These are phyloP conservation scores for Folsomia candida DNA, from an alignment of 2,888 invertebrate species.

Conservation along the genomic window DNA sequence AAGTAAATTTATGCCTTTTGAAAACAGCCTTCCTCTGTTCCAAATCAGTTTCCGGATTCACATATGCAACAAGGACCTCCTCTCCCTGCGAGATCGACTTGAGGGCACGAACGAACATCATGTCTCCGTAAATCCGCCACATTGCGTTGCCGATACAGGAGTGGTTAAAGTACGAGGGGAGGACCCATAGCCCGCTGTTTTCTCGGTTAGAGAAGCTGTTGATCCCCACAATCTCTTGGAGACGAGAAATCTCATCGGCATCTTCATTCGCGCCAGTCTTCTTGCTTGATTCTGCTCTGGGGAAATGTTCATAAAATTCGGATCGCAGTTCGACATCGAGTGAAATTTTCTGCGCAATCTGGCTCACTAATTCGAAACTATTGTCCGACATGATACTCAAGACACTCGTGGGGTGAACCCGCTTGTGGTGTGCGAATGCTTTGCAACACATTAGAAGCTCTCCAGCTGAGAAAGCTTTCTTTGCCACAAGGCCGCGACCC, in stretches of 20 bases:
- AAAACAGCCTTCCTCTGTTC: background rate
- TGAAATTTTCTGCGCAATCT: background rate
- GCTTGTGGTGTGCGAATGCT: conserved; percentile 14
- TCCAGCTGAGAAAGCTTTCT: conserved; percentile 14
- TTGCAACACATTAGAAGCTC: conserved; percentile 14
- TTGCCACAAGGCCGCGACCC: conserved; percentile 19
- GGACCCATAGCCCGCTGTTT: conserved; percentile 11
- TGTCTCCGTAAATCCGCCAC: conserved; percentile 16
- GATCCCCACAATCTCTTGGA: background rate
- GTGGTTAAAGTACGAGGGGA: conserved; percentile 16
- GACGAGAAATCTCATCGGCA: too few species aligned
- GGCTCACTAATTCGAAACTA: background rate
- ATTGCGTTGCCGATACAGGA: conserved; percentile 12
- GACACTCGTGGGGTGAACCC: too few species aligned
- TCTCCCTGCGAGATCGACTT: conserved; percentile 13
- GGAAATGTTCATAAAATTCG: conserved; percentile 11
- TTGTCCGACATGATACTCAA: too few species aligned
- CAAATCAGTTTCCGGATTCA: background rate
- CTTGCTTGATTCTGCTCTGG: too few species aligned
- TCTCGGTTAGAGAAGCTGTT: conserved; percentile 6
- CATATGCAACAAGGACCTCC: conserved; percentile 18
- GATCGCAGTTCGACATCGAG: background rate
- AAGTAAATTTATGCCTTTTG: background rate
- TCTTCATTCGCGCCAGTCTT: too few species aligned
- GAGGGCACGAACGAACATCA: conserved; percentile 19